These are phyloP conservation scores for Eustalomyia histrio DNA, from an alignment of 2,888 invertebrate species.

Conservation along the genomic window DNA sequence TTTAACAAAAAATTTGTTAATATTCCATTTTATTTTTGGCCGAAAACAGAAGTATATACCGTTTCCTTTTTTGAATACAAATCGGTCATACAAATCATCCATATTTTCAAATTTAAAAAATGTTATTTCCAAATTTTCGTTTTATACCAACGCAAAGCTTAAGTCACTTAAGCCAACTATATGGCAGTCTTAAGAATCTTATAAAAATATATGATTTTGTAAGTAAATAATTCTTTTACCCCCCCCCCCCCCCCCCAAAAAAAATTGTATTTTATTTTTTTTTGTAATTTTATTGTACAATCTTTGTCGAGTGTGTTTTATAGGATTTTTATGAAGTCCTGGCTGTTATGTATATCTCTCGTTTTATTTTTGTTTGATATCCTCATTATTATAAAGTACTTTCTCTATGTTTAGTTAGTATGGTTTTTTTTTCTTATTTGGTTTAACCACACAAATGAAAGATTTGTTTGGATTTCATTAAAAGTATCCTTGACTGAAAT, in stretches of 20 bases:
- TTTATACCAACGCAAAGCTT: too few relatives aligned
- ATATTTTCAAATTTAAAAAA: too few relatives aligned
- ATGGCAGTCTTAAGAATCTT: too few relatives aligned
- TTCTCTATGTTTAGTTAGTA: not conserved
- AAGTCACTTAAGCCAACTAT: too few relatives aligned
- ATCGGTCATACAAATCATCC: too few relatives aligned
- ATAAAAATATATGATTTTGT: too few relatives aligned
- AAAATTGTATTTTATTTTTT: not conserved
- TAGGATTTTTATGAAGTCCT: conserved; percentile 9
- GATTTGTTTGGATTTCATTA: conserved; percentile 45
- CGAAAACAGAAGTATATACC: too few relatives aligned
- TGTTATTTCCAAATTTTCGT: too few relatives aligned
- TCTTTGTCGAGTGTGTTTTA: conserved; percentile 2
- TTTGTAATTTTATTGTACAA: not conserved
- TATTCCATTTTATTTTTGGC: too few relatives aligned
- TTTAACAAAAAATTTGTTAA: too few relatives aligned
- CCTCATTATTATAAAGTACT: conserved; percentile 18
- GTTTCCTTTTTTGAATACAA: too few relatives aligned
- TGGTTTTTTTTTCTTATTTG: conserved; percentile 1
- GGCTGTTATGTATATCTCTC: conserved; percentile 18
- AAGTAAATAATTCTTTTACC: not conserved
- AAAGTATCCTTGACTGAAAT: conserved; percentile 30
- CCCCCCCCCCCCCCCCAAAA: too few relatives aligned
- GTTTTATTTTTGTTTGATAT: not conserved
- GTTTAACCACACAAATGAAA: conserved; percentile 12